Conservation (phyloP, 2,797 vertebrate genomes). For the Sphenopsis melanotis region DNA sequence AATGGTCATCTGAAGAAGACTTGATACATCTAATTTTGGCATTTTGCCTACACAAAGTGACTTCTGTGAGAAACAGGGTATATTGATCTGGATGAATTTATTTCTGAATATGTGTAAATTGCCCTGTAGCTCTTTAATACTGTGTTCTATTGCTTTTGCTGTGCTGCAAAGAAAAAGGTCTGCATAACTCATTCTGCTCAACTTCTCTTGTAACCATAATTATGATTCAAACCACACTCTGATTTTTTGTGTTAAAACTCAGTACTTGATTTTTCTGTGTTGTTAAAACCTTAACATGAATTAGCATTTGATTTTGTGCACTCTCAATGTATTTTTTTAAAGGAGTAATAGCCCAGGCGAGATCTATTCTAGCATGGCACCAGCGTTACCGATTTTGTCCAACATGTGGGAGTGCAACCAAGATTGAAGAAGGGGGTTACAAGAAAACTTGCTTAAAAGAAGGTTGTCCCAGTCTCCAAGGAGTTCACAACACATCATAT, state of each 20-base stretch:
- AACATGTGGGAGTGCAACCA: conserved; percentile 86
- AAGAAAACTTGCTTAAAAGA: conserved; percentile 86
- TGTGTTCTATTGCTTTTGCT: neutral
- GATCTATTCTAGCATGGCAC: conserved; percentile 91
- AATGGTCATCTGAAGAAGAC: neutral
- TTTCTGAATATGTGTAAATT: neutral
- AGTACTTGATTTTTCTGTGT: neutral
- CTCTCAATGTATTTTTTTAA: conserved; percentile 1
- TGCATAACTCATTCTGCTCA: neutral
- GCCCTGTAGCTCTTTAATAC: neutral
- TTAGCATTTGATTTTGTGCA: neutral
- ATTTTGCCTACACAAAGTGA: neutral
- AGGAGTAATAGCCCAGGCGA: conserved; percentile 90
- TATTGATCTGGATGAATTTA: neutral
- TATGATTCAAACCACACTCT: neutral
- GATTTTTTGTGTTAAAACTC: neutral
- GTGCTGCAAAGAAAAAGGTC: neutral
- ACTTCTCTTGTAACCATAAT: neutral
- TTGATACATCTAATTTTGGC: neutral
- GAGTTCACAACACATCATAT: conserved; percentile 91
- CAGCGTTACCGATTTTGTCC: conserved; percentile 87
- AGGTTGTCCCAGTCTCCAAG: conserved; percentile 83
- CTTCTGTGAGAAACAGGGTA: neutral
- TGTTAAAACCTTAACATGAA: neutral
- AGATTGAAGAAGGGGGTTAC: conserved; percentile 85